Conservation (phyloP, 1,140 invertebrate species). For the Proctacanthus coquilletti region DNA sequence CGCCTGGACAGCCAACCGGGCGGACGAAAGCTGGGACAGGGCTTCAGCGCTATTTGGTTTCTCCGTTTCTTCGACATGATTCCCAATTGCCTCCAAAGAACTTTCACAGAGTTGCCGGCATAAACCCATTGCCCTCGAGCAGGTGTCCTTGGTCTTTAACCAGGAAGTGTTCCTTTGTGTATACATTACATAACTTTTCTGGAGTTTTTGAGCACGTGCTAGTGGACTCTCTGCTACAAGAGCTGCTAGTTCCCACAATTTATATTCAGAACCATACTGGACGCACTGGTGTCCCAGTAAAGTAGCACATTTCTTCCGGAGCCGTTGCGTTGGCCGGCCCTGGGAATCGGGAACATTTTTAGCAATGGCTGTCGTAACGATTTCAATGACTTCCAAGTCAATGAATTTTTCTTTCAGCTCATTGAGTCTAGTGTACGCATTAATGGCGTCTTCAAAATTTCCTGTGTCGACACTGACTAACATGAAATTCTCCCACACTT, state of each 20-base stretch:
- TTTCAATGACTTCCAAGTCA: slow-evolving; percentile 59
- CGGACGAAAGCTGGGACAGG: slow-evolving; percentile 40
- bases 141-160: slow-evolving; percentile 37
- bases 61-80: slow-evolving; percentile 14
- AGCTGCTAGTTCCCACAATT: slow-evolving; percentile 68
- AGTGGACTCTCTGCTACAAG: slow-evolving; percentile 44
- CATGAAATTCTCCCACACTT: slow-evolving; percentile 92
- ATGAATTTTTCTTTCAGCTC: slow-evolving; percentile 71
- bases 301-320: slow-evolving; percentile 48
- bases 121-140: slow-evolving; percentile 33
- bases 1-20: slow-evolving; percentile 39
- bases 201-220: slow-evolving; percentile 42
- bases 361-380: slow-evolving; percentile 56
- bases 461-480: slow-evolving; percentile 62
- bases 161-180: slow-evolving; percentile 38
- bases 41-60: slow-evolving; percentile 28
- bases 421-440: slow-evolving; percentile 65
- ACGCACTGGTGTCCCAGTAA: slow-evolving; percentile 69
- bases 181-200: slow-evolving; percentile 43
- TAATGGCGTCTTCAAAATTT: slow-evolving; percentile 62
- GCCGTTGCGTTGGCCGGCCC: slow-evolving; percentile 13
- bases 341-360: slow-evolving; percentile 44
- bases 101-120: slow-evolving; percentile 31
- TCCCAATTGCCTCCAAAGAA: slow-evolving; percentile 21
- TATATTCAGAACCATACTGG: slow-evolving; percentile 45